These are phyloP conservation scores for Andricus grossulariae DNA, from an alignment of 1,140 invertebrate species.

Conservation along the genomic window DNA sequence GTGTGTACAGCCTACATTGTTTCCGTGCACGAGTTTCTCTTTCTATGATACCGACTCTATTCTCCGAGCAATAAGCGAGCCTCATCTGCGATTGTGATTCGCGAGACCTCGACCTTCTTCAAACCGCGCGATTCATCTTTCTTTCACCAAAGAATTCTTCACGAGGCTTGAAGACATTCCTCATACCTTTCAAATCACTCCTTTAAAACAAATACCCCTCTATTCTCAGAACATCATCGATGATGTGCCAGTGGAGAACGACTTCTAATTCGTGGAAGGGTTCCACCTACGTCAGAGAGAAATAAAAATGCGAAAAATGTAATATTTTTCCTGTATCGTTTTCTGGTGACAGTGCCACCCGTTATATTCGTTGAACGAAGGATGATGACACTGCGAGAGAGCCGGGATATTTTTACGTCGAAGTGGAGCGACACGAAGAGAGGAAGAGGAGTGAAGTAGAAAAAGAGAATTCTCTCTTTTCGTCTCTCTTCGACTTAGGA, in stretches of 20 bases:
- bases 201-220: neutral
- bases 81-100: slow-evolving; percentile 35
- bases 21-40: slow-evolving; percentile 49
- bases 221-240: neutral
- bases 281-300: neutral
- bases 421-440: slow-evolving; percentile 58
- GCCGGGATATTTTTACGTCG: slow-evolving; percentile 64
- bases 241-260: no score
- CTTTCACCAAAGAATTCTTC: slow-evolving; percentile 19
- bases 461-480: slow-evolving; percentile 35
- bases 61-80: slow-evolving; percentile 15
- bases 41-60: slow-evolving; percentile 48
- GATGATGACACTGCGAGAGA: slow-evolving; percentile 34
- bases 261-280: neutral
- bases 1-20: slow-evolving; percentile 62
- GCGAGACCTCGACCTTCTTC: slow-evolving; percentile 56
- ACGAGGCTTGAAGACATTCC: slow-evolving; percentile 1
- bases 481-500: slow-evolving; percentile 34
- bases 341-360: slow-evolving; percentile 12
- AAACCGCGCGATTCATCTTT: slow-evolving; percentile 12
- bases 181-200: neutral
- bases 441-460: slow-evolving; percentile 33
- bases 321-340: neutral
- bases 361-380: slow-evolving; percentile 5
- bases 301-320: neutral